Conservation (phyloP, 2,113 vertebrate genomes). For the Herpetotheres cachinnans region DNA sequence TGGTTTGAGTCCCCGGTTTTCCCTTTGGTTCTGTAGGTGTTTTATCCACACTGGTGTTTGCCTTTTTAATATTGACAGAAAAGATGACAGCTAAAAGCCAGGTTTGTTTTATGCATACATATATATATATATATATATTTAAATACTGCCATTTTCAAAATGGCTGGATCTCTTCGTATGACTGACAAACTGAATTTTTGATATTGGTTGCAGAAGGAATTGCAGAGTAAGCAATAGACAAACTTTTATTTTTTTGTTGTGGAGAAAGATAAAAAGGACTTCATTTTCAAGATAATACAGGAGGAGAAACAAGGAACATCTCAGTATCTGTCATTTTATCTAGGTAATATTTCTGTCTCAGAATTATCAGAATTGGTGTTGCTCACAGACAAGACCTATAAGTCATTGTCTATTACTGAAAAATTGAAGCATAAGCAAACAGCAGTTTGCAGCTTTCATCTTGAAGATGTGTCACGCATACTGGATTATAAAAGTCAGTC, state of each 20-base stretch:
- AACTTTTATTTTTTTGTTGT: neutral
- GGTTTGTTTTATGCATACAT: neutral
- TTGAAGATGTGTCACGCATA: neutral
- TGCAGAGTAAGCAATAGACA: neutral
- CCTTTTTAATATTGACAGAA: neutral
- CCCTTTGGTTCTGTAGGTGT: neutral
- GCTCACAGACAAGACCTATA: neutral
- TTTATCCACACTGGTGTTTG: neutral
- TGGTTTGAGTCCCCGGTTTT: neutral
- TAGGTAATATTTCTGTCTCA: neutral
- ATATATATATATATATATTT: neutral
- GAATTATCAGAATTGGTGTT: neutral
- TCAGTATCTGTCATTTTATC: neutral
- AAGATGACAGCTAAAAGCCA: neutral
- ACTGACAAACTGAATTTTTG: neutral
- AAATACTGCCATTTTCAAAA: neutral
- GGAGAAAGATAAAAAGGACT: neutral
- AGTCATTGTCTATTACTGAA: neutral
- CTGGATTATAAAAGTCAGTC: neutral
- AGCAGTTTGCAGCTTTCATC: neutral
- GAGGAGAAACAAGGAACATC: neutral
- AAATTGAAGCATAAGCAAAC: neutral
- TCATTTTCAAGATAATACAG: neutral
- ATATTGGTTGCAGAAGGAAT: neutral
- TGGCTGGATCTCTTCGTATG: neutral